Evolutionary conservation across 1,140 invertebrate species (phyloP).

Genomic region (Hesperophylax magnus): DNA sequence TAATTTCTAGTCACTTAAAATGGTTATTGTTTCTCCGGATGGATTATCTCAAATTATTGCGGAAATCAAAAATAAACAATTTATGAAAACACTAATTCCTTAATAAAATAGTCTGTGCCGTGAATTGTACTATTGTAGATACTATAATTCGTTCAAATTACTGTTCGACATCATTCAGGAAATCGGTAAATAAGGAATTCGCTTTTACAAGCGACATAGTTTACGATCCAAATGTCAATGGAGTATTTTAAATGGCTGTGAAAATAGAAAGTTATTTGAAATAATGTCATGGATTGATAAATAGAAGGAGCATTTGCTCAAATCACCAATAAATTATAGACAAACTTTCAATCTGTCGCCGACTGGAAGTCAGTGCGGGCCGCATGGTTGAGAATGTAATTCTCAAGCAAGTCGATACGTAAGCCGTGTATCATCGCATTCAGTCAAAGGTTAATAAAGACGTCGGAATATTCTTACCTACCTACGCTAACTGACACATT

Average conservation of each 20-base stretch:
- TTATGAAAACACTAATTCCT: too few relatives aligned
- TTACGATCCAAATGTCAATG: slow-evolving; percentile 33
- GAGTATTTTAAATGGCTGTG: slow-evolving; percentile 37
- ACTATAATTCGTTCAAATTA: neutral
- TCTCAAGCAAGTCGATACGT: too few relatives aligned
- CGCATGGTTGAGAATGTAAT: too few relatives aligned
- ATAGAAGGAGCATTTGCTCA: slow-evolving; percentile 28
- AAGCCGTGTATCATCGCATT: neutral
- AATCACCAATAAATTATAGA: neutral
- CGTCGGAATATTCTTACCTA: neutral
- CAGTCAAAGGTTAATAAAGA: slow-evolving; percentile 3
- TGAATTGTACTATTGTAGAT: too few relatives aligned
- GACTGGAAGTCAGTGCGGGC: neutral
- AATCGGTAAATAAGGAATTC: slow-evolving; percentile 18
- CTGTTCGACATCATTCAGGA: too few relatives aligned
- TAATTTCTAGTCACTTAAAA: neutral
- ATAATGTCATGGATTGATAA: slow-evolving; percentile 42
- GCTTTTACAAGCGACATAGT: slow-evolving; percentile 5
- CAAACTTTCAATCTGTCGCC: slow-evolving; percentile 6
- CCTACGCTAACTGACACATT: slow-evolving; percentile 25
- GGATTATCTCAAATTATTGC: neutral
- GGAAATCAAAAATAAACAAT: too few relatives aligned
- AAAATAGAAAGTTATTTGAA: slow-evolving; percentile 39
- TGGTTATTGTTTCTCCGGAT: slow-evolving; percentile 1
- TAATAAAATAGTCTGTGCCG: too few relatives aligned